Conservation (phyloP, 2,888 invertebrate genomes). For the Ganaspis brasiliensis region DNA sequence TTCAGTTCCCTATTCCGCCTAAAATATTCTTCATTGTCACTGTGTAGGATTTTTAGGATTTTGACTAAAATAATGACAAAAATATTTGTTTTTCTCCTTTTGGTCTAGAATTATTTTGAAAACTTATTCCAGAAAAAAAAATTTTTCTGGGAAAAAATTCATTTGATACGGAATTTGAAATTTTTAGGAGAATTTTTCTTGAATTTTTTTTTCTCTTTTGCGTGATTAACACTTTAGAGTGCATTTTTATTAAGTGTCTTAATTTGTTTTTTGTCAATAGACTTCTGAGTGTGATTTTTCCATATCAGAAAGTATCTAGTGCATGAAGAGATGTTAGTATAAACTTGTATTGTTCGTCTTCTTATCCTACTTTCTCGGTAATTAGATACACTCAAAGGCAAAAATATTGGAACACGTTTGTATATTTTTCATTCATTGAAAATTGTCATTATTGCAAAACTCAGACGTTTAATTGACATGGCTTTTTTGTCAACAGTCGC, state of each 20-base stretch:
- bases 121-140: no score
- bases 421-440: not conserved
- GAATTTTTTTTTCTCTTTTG: not conserved
- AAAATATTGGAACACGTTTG: not conserved
- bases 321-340: slow-evolving; percentile 6
- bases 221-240: not conserved
- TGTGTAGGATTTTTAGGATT: no score
- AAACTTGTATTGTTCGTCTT: slow-evolving; percentile 22
- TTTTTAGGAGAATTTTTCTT: not conserved
- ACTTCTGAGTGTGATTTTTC: slow-evolving; percentile 19
- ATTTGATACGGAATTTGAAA: no score
- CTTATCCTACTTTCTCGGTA: slow-evolving; percentile 36
- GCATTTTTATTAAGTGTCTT: slow-evolving; percentile 4
- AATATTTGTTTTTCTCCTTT: no score
- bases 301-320: slow-evolving; percentile 37
- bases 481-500: not conserved
- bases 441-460: not conserved
- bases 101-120: no score
- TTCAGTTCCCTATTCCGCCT: no score
- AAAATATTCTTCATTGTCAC: no score
- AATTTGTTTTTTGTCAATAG: slow-evolving; percentile 10
- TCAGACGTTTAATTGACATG: not conserved
- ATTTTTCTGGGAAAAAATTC: no score
- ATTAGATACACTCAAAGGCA: slow-evolving; percentile 16
- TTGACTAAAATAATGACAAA: no score